Base-by-base conservation (phyloP, 2,888 invertebrate species). In the Thereva unica region DNA sequence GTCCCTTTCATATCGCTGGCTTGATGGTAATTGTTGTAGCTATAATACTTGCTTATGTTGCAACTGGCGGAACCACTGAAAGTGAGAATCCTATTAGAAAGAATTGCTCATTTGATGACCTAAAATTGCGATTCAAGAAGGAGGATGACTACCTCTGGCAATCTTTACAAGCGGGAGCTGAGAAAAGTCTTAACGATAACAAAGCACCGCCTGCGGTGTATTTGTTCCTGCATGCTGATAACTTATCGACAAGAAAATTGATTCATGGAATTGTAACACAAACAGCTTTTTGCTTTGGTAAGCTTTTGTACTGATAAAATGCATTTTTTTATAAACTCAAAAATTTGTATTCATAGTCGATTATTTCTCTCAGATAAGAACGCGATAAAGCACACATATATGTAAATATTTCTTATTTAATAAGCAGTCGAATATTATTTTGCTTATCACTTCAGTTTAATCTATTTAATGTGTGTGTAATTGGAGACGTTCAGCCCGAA, bases 271-370 rank as follows among this genome's bases (percentile, higher is more conserved):
- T 80, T 67, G 78, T 76, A 0, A 0, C 6, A 1, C 68, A 73
- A 6, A 68, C 78, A 0, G 74, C 78, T 0, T 6, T 10, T 0
- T 80, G 80, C 64, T 77, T 77, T 68, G 76, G 79, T 79, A 71
- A 69, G 70, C 56, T 34, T 9, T 34, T 34, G 7, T 6, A 54
- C 63, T 23, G 4, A 37, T 9, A 37, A 53, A 38, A 4, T 5
- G 50, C 10, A n/a, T n/a, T 23, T 64, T 53, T 45, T 40, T 10
- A 42, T 4, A 5, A 41, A 37, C 5, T 2, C 1, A 49, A 40
- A 23, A 44, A 53, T 10, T 4, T 53, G 1, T 23, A 23, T 1
- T 2, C 23, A 23, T 23, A 23, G 23, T 23, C 23, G 23, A 23
- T 23, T 23, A 23, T 23, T 2, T 2, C 23, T 1, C 23, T 23